Evolutionary conservation across 2,888 invertebrate genomes (phyloP), one percentile per base, ranked within the genome.

Genomic region (Yponomeuta sedellus): DNA sequence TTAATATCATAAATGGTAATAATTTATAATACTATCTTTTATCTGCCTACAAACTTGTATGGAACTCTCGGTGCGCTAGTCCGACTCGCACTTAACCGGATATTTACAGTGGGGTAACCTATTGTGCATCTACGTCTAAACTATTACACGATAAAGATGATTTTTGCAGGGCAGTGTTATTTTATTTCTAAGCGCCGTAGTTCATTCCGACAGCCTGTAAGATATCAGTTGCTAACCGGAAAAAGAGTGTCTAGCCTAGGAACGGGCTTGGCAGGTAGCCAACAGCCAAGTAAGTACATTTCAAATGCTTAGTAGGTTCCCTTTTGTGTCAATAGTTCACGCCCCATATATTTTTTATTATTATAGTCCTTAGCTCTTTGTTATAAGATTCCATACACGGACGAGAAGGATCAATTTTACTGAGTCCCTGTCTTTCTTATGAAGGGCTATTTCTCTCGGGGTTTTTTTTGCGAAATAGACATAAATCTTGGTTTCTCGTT

Each of bases 241-340:
- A 16, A 52, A 16, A 52, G 44, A 52, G 44, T 52, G 44, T 8
- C 34, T 8, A 34, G 34, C 10, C 34, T 52, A 16, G 44, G 4
- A 52, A 16, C 34, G 8, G 34, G 34, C 34, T 20, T 59, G 59
- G 59, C 59, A 12, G 20, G 20, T 20, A 20, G 59, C 59, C 59
- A 59, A 22, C 22, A 10, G 12, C 59, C 59, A 22, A 59, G 59
- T 25, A 20, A 59, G 59, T 59, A 25, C 59, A 59, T 59, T n/a
- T 59, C 20, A 4, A 59, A 59, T 59, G 59, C 59, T 59, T 59
- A 59, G 59, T 58, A 58, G 22, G 58, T 28, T 19, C 25, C 19
- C 70, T 71, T 74, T 74, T 71, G 72, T 76, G 79, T 78, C 77
- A 76, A 78, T 79, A 75, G 75, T 75, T 76, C 74, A 74, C 71